Percentiles rank a stretch among this genome's conserved stretches.
phyloP scores from a whole-genome alignment of 2,888 invertebrate species.

The Hofmannophila pseudospretella region DNA sequence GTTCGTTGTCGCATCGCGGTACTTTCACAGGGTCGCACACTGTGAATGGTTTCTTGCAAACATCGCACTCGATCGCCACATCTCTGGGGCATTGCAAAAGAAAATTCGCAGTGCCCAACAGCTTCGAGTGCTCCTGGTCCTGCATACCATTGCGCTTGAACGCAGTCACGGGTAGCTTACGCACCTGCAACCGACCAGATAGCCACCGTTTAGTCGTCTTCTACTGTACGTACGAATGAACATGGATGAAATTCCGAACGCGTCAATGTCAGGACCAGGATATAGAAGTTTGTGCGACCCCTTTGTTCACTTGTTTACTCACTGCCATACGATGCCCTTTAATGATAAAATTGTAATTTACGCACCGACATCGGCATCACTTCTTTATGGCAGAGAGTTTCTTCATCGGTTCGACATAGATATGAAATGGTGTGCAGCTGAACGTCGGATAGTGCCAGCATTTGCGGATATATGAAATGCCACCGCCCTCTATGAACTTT shows the following conservation, averaged over 20 bases:
- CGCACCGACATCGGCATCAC: constrained; percentile 35
- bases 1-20: constrained; percentile 29
- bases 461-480: constrained; percentile 57
- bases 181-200: constrained; percentile 65
- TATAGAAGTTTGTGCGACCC: constrained; percentile 3
- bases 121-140: constrained; percentile 62
- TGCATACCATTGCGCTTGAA: constrained; percentile 73
- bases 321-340: constrained; percentile 17
- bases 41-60: constrained; percentile 33
- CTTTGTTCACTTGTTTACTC: constrained; percentile 15
- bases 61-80: constrained; percentile 50
- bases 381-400: constrained; percentile 52
- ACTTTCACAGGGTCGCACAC: constrained; percentile 53
- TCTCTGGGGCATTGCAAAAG: constrained; percentile 52
- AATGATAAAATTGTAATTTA: constrained; percentile 23
- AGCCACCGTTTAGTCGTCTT: constrained; percentile 35
- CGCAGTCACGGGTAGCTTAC: constrained; percentile 55
- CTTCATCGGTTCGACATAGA: constrained; percentile 55
- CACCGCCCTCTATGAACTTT: constrained; percentile 52
- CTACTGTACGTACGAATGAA: too few species aligned
- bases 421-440: constrained; percentile 41
- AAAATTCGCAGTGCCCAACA: constrained; percentile 57
- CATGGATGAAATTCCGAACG: neutral
- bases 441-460: constrained; percentile 47
- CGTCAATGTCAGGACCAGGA: constrained; percentile 3